A percentile compares a stretch with the other conserved stretches of the same genome.
phyloP scores from a whole-genome alignment of 1,140 invertebrate species.

The Tetranychus urticae region DNA sequence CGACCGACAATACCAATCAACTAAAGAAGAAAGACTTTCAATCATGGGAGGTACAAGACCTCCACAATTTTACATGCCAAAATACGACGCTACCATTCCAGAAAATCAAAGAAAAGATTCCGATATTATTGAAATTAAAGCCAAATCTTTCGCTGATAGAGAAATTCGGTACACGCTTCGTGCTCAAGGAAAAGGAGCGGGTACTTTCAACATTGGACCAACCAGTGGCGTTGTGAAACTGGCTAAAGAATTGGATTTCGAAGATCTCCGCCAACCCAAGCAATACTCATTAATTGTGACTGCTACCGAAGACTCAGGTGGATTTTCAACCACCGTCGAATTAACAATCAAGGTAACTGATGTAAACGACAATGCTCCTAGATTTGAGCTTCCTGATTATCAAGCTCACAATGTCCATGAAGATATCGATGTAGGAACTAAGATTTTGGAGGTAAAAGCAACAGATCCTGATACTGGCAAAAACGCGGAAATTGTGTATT shows the following conservation, averaged over 20 bases:
- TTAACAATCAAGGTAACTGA: constrained; percentile 31
- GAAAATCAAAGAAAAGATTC: constrained; percentile 89
- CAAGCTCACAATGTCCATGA: constrained; percentile 84
- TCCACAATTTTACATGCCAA: constrained; percentile 77
- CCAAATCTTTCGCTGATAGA: constrained; percentile 79
- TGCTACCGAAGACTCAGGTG: constrained; percentile 80
- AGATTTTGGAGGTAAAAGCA: constrained; percentile 44
- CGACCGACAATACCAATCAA: constrained; percentile 64
- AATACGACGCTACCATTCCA: constrained; percentile 76
- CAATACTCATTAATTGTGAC: constrained; percentile 74
- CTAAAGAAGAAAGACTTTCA: constrained; percentile 63
- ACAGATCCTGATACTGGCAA: constrained; percentile 73
- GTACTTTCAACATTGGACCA: constrained; percentile 80
- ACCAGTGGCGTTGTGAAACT: constrained; percentile 78
- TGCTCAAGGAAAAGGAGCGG: constrained; percentile 73
- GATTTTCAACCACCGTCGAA: constrained; percentile 81
- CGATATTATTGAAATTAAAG: constrained; percentile 84
- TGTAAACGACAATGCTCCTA: constrained; percentile 52
- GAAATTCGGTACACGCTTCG: constrained; percentile 81
- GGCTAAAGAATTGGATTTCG: constrained; percentile 81
- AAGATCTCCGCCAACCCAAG: constrained; percentile 72
- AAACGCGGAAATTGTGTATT: constrained; percentile 79
- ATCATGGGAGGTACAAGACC: constrained; percentile 79
- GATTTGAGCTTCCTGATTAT: constrained; percentile 81
- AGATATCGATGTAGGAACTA: constrained; percentile 68